A percentile compares a stretch with the other conserved stretches of the same genome.
These are phyloP conservation scores for Amitus sp. DNA, from an alignment of 2,888 invertebrate species.

Conservation along the genomic window DNA sequence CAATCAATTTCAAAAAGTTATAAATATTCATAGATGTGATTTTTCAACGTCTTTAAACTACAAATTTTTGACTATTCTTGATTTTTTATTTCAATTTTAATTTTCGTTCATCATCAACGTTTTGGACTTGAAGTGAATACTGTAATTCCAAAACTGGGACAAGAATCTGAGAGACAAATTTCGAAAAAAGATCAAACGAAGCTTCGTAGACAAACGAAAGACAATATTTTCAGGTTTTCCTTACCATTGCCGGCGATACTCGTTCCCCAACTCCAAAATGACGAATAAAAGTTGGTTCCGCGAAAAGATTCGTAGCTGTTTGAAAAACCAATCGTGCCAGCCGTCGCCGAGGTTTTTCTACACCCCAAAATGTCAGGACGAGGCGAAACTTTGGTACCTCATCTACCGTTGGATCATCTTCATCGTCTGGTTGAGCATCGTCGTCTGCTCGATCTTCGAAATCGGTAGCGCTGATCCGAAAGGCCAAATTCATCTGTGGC, in stretches of 20 bases:
- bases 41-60: no score
- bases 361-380: constrained; percentile 51
- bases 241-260: neutral
- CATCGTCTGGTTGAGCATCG: constrained; percentile 66
- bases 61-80: no score
- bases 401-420: constrained; percentile 71
- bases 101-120: no score
- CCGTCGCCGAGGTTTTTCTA: constrained; percentile 52
- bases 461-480: constrained; percentile 51
- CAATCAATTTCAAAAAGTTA: no score
- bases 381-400: constrained; percentile 57
- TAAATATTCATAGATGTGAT: no score
- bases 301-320: constrained; percentile 54
- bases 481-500: constrained; percentile 68
- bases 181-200: neutral
- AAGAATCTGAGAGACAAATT: neutral
- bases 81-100: no score
- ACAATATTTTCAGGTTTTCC: neutral
- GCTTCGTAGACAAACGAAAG: neutral
- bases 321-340: constrained; percentile 44
- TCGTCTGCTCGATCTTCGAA: constrained; percentile 62
- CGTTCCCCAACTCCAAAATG: constrained; percentile 44
- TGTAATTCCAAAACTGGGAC: no score
- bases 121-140: no score
- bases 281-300: constrained; percentile 61